Evolutionary conservation across 2,888 invertebrate species (phyloP).

Genomic region (Sarcophaga subvicina): DNA sequence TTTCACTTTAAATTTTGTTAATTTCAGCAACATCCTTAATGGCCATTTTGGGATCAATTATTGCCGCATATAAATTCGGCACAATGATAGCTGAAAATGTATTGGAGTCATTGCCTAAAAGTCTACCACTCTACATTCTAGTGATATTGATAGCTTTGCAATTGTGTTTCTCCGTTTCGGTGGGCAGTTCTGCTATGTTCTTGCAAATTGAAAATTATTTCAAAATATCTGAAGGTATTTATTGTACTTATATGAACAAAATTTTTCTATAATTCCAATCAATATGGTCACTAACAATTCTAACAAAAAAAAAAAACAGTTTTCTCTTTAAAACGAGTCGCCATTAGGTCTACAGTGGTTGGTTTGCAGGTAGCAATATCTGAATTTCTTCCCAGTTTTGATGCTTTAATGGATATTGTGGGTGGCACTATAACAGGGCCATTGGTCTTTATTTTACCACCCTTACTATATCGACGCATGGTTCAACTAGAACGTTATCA

Average conservation of each 20-base stretch:
- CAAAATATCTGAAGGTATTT: constrained; percentile 87
- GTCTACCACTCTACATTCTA: constrained; percentile 85
- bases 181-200: constrained; percentile 90
- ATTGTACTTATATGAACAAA: not conserved
- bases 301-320: constrained; percentile 82
- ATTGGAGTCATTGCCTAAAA: constrained; percentile 86
- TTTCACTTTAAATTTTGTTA: not conserved
- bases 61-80: constrained; percentile 87
- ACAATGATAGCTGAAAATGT: constrained; percentile 85
- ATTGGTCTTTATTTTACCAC: constrained; percentile 92
- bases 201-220: constrained; percentile 91
- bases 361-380: constrained; percentile 89
- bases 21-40: constrained; percentile 84
- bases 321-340: constrained; percentile 88
- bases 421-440: constrained; percentile 93
- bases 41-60: constrained; percentile 85
- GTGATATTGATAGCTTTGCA: constrained; percentile 90
- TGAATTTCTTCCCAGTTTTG: constrained; percentile 92
- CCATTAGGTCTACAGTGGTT: constrained; percentile 87
- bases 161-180: constrained; percentile 89
- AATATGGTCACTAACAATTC: not conserved
- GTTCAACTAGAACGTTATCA: constrained; percentile 82
- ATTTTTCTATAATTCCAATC: not conserved
- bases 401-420: constrained; percentile 92
- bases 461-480: constrained; percentile 89